phyloP scores from a whole-genome alignment of 2,797 vertebrate genomes.

The Botia kubotai region DNA sequence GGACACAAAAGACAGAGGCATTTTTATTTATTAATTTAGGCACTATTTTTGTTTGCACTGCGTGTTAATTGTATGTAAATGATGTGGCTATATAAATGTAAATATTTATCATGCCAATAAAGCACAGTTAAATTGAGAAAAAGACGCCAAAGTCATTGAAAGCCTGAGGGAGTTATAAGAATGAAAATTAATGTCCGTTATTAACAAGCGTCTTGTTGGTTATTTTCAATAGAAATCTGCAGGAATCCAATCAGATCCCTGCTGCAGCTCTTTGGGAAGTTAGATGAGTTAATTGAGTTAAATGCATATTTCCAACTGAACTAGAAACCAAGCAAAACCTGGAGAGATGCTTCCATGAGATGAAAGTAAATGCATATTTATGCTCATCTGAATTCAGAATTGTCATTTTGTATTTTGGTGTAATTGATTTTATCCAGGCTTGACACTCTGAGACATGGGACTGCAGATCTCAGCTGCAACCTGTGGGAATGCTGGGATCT shows the following conservation, averaged over 20 bases:
- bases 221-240: conserved; percentile 47
- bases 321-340: conserved; percentile 7
- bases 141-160: conserved; percentile 34
- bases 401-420: conserved; percentile 28
- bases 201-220: conserved; percentile 53
- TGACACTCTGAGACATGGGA: conserved; percentile 11
- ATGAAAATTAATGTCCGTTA: conserved; percentile 52
- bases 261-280: conserved; percentile 44
- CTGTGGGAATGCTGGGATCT: conserved; percentile 9
- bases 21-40: background rate
- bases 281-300: conserved; percentile 43
- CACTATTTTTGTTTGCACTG: background rate
- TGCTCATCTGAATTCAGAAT: conserved; percentile 18
- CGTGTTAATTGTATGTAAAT: background rate
- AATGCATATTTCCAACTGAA: conserved; percentile 19
- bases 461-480: conserved; percentile 19
- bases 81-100: background rate
- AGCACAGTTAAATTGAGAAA: conserved; percentile 14
- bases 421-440: conserved; percentile 26
- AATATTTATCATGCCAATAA: background rate
- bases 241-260: conserved; percentile 57
- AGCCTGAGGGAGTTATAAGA: conserved; percentile 39
- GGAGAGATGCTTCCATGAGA: conserved; percentile 18
- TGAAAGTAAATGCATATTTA: conserved; percentile 18
- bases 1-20: background rate